These are phyloP conservation scores for Balanococcus diminutus DNA, from an alignment of 2,888 invertebrate species.

Conservation along the genomic window DNA sequence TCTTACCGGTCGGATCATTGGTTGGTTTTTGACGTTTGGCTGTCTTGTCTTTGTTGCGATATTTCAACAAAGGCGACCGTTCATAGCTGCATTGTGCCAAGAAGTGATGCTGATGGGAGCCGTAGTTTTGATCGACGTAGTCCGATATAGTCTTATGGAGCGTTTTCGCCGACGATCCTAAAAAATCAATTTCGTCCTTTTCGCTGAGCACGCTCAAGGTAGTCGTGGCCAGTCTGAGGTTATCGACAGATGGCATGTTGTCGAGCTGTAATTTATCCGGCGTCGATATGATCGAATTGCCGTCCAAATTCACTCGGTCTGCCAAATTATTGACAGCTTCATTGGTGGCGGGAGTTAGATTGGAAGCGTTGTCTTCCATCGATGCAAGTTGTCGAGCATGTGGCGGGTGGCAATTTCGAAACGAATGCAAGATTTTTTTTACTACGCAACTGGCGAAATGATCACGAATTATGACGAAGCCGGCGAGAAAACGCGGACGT, in stretches of 20 bases:
- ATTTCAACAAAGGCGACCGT: not conserved
- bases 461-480: not conserved
- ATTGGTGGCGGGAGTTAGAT: not conserved
- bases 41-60: not conserved
- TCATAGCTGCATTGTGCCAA: constrained; percentile 20
- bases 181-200: not conserved
- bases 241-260: not conserved
- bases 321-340: not conserved
- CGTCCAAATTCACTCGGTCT: not conserved
- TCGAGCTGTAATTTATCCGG: not conserved
- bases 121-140: not conserved
- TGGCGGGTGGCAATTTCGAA: not conserved
- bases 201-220: not conserved
- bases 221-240: not conserved
- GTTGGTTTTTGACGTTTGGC: not conserved
- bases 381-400: not conserved
- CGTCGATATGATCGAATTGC: constrained; percentile 23
- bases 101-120: not conserved
- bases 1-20: not conserved
- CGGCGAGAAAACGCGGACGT: not conserved
- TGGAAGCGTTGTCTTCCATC: constrained; percentile 5
- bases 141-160: constrained; percentile 18
- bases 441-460: constrained; percentile 13
- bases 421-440: too few relatives aligned
- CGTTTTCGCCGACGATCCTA: not conserved